Conservation (phyloP, 2,113 vertebrate species). For the Cyprinodon brontotheroides region DNA sequence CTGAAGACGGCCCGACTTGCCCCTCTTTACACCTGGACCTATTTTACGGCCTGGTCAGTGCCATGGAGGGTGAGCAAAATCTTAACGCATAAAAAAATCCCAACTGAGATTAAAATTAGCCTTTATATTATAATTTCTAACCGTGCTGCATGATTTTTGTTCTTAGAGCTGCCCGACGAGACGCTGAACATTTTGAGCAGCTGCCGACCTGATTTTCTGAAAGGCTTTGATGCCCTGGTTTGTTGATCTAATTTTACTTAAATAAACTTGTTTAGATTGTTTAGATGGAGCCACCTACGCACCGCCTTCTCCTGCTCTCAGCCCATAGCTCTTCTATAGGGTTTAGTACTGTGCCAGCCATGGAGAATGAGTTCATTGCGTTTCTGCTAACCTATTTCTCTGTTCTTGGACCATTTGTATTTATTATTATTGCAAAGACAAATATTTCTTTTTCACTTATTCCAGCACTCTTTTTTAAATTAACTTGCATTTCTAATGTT, state of each 20-base stretch:
- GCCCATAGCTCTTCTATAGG: no score
- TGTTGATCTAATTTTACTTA: constrained; percentile 10
- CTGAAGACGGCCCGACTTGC: background rate
- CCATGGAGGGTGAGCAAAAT: constrained; percentile 83
- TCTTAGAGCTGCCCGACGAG: constrained; percentile 83
- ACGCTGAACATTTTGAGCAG: constrained; percentile 74
- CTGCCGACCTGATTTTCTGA: constrained; percentile 70
- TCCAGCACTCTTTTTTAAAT: no score
- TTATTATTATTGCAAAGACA: no score
- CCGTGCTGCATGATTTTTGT: background rate
- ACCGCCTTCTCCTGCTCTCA: no score
- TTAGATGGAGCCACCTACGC: no score
- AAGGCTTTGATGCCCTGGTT: constrained; percentile 56
- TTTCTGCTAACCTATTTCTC: no score
- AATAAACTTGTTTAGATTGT: background rate
- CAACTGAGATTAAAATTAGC: background rate
- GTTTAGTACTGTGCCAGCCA: no score
- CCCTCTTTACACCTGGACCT: constrained; percentile 66
- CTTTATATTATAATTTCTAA: background rate
- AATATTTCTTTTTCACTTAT: no score
- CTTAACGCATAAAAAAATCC: background rate
- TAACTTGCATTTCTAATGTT: no score
- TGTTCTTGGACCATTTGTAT: no score
- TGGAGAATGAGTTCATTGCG: no score
- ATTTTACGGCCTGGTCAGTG: constrained; percentile 84